phyloP scores from a whole-genome alignment of 2,113 vertebrate species.

The Cairina moschata region DNA sequence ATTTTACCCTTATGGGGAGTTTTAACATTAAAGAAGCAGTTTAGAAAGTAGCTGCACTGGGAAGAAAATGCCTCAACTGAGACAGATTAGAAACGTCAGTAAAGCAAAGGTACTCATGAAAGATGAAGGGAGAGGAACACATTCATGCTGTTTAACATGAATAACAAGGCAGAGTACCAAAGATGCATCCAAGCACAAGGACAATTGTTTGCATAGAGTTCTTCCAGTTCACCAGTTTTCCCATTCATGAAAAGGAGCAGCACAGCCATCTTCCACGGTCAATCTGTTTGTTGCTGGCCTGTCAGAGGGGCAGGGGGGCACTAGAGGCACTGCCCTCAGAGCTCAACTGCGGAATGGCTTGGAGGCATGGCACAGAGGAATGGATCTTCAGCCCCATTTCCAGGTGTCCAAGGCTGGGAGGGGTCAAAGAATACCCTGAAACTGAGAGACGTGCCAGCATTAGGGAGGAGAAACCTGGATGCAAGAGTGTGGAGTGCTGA shows the following conservation, averaged over 20 bases:
- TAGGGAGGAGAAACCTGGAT: neutral
- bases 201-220: neutral
- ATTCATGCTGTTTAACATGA: neutral
- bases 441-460: neutral
- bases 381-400: neutral
- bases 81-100: neutral
- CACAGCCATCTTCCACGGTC: neutral
- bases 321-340: neutral
- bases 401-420: neutral
- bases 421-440: neutral
- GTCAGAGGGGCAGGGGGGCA: neutral
- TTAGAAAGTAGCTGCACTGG: neutral
- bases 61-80: neutral
- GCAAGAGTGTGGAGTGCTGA: neutral
- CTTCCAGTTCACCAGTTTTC: neutral
- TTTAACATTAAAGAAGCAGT: neutral
- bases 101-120: neutral
- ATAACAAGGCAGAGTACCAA: neutral
- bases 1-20: neutral
- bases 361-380: neutral
- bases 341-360: neutral
- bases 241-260: fast-evolving
- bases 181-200: fast-evolving
- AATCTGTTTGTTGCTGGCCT: neutral
- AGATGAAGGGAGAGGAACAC: neutral